These are phyloP conservation scores for Trachelus tabidus DNA, from an alignment of 2,888 invertebrate species.

Conservation along the genomic window DNA sequence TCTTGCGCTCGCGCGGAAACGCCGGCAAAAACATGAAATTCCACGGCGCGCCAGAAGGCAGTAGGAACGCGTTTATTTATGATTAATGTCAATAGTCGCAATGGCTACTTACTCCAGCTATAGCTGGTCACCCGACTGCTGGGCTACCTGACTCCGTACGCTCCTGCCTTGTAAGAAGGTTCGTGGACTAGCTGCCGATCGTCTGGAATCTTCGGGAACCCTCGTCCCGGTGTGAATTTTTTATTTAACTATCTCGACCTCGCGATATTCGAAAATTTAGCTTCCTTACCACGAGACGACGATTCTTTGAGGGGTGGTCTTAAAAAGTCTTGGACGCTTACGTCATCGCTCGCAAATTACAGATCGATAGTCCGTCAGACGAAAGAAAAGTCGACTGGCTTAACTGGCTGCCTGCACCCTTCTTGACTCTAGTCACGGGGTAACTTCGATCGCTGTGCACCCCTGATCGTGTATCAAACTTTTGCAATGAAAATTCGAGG, in stretches of 20 bases:
- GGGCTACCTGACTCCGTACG: neutral
- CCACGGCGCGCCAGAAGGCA: conserved; percentile 35
- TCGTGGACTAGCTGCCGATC: neutral
- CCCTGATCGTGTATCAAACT: neutral
- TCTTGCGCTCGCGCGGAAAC: conserved; percentile 4
- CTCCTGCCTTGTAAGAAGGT: neutral
- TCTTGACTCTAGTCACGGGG: neutral
- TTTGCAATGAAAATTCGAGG: neutral
- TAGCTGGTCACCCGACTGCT: neutral
- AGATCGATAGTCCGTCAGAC: conserved; percentile 5
- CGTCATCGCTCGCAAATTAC: conserved; percentile 3
- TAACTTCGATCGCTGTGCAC: neutral
- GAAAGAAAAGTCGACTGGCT: neutral
- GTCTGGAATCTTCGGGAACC: conserved; percentile 24
- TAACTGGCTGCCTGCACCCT: neutral
- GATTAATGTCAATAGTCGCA: conserved; percentile 40
- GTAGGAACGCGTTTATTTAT: conserved; percentile 32
- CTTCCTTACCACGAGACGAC: neutral
- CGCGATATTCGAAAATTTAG: neutral
- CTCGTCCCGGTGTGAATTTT: neutral
- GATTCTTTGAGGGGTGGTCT: neutral
- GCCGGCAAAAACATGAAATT: conserved; percentile 36
- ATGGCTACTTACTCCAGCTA: conserved; percentile 5
- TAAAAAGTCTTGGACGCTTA: neutral
- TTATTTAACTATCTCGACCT: neutral